A percentile compares a stretch with the other conserved stretches of the same genome.
Conservation (phyloP, 2,888 invertebrate species). For the Dendrolimus pini region DNA sequence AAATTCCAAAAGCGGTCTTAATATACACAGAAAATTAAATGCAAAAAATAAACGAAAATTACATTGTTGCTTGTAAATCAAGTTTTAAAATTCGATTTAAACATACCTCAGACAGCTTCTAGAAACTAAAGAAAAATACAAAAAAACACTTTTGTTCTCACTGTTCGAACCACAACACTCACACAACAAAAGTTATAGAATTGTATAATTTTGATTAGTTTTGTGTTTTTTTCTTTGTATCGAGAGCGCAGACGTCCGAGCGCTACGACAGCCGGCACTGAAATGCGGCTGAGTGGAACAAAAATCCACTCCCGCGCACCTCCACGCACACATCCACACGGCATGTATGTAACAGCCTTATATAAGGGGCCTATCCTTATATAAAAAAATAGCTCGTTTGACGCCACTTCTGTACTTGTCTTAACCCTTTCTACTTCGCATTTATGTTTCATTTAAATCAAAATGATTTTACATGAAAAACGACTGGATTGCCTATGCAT, state of each 20-base stretch:
- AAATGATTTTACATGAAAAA: too few species aligned
- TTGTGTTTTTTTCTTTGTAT: conserved; percentile 18
- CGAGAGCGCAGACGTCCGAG: conserved; percentile 39
- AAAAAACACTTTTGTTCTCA: conserved; percentile 24
- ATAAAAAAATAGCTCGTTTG: conserved; percentile 1
- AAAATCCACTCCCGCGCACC: conserved; percentile 53
- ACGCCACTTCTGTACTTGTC: background rate
- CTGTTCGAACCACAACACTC: conserved; percentile 22
- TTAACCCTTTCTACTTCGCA: background rate
- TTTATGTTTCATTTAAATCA: too few species aligned
- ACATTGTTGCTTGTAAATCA: too few species aligned
- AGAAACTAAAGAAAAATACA: background rate
- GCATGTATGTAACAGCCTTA: conserved; percentile 50
- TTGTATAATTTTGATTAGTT: conserved; percentile 21
- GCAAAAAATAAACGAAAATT: too few species aligned
- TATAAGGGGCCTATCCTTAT: conserved; percentile 31
- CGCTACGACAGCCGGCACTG: conserved; percentile 38
- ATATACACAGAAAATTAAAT: too few species aligned
- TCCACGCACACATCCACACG: conserved; percentile 24
- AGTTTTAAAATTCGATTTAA: background rate
- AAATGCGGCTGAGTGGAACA: conserved; percentile 75
- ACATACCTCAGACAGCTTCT: conserved; percentile 16
- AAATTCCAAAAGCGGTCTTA: too few species aligned
- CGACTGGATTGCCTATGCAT: too few species aligned
- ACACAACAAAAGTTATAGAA: conserved; percentile 15